Evolutionary conservation across 2,888 invertebrate genomes (phyloP), one percentile per base, ranked within the genome.

Genomic region (Gastracanthus pulcherrimus): DNA sequence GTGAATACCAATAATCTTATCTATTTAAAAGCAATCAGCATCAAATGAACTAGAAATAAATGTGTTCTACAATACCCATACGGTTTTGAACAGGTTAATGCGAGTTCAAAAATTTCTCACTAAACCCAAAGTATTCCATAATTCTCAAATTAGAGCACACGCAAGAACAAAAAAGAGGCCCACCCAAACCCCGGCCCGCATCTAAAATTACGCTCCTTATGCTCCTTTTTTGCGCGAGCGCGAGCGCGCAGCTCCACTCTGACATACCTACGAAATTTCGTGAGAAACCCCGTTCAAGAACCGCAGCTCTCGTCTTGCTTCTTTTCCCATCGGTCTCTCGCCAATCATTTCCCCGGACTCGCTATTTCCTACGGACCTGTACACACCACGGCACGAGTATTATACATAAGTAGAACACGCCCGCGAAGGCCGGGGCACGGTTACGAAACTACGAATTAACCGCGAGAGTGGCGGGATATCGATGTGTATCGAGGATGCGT

Each of bases 391-490:
- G n/a, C n/a, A n/a, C 31, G 38, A 48, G 34, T 36, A 62, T 6
- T 19, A n/a, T 38, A 34, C 41, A 36, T 55, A 67, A 76, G 71
- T 81, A 64, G 76, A 76, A 55, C 62, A 16, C 45, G 41, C n/a
- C n/a, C n/a, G n/a, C n/a, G n/a, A 16, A 41, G 41, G 41, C 13
- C 34, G 26, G 67, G 41, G 60, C 45, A 13, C 31, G 31, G 55
- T 74, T 66, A 74, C 79, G 67, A 79, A 79, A 72, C 79, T 60
- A 29, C 45, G 74, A 80, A 80, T 80, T 75, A 74, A 69, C 48
- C 31, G 3, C 76, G 9, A 58, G 6, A 7, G 29, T 45, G 41
- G n/a, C 19, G 55, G 6, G 38, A 23, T 31, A 51, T 38, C 45
- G 62, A 60, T 51, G 38, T 38, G 31, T 26, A 34, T n/a, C 5